These are phyloP conservation scores for Trichomycterus rosablanca DNA, from an alignment of 2,113 vertebrate species.

Conservation along the genomic window DNA sequence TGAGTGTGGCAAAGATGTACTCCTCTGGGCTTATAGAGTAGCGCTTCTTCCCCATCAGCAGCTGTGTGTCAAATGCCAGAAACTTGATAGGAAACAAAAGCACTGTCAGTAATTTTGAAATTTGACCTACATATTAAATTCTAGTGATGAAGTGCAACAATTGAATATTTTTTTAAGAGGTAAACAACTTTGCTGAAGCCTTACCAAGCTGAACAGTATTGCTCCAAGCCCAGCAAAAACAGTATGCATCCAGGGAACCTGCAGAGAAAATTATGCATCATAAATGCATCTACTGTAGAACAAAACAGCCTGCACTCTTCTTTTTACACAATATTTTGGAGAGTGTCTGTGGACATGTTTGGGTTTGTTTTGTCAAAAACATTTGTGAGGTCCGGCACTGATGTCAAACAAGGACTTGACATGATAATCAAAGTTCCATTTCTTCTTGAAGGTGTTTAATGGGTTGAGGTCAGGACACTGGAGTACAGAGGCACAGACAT, in stretches of 20 bases:
- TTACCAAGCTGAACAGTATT: slow-evolving; percentile 85
- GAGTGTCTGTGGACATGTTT: too few relatives aligned
- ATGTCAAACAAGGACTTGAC: too few relatives aligned
- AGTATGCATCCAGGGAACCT: slow-evolving; percentile 86
- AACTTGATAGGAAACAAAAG: slow-evolving; percentile 66
- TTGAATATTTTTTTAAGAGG: not conserved
- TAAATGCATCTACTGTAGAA: not conserved
- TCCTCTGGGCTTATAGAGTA: slow-evolving; percentile 87
- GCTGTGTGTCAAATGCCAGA: slow-evolving; percentile 88
- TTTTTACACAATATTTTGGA: too few relatives aligned
- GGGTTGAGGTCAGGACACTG: too few relatives aligned
- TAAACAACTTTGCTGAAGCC: slow-evolving; percentile 30
- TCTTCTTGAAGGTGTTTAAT: too few relatives aligned
- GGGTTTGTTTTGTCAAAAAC: too few relatives aligned
- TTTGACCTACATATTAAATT: not conserved
- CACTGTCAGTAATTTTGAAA: not conserved
- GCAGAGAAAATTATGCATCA: not conserved
- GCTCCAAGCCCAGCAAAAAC: slow-evolving; percentile 80
- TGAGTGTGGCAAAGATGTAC: slow-evolving; percentile 92
- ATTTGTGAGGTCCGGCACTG: too few relatives aligned
- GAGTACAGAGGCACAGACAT: too few relatives aligned
- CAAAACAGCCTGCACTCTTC: too few relatives aligned
- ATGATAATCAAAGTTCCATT: too few relatives aligned
- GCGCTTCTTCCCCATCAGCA: slow-evolving; percentile 84
- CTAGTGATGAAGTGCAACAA: too few relatives aligned